Evolutionary conservation across 2,888 invertebrate genomes (phyloP).

Genomic region (Cordylochernes scorpioides): DNA sequence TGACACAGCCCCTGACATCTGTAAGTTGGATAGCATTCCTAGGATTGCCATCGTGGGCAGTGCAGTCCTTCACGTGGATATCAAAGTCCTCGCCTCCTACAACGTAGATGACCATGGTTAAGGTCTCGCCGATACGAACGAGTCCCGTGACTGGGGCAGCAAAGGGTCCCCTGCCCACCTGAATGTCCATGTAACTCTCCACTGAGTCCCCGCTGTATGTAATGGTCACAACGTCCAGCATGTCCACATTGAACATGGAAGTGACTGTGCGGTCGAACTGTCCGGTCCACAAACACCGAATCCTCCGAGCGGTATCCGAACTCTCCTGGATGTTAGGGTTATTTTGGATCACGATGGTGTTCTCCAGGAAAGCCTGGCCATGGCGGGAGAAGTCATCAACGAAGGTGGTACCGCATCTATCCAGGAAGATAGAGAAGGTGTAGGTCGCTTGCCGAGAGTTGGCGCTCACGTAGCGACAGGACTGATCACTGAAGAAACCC

Average conservation of each 20-base stretch:
- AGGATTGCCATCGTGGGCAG: conserved; percentile 40
- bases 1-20: conserved; percentile 44
- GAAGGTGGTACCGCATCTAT: conserved; percentile 50
- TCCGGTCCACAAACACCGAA: conserved; percentile 54
- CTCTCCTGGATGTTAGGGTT: conserved; percentile 45
- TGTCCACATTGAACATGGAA: conserved; percentile 45
- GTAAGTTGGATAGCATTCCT: conserved; percentile 39
- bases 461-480: conserved; percentile 38
- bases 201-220: conserved; percentile 63
- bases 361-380: conserved; percentile 49
- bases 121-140: conserved; percentile 49
- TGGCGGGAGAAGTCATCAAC: conserved; percentile 41
- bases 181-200: conserved; percentile 43
- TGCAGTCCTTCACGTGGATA: conserved; percentile 43
- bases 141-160: conserved; percentile 45
- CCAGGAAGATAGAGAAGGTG: conserved; percentile 42
- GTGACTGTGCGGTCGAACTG: conserved; percentile 44
- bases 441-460: conserved; percentile 40
- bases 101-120: conserved; percentile 51
- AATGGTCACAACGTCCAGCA: conserved; percentile 48
- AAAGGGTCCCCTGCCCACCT: conserved; percentile 38
- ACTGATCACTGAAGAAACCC: conserved; percentile 31
- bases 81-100: conserved; percentile 52
- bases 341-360: conserved; percentile 46
- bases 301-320: conserved; percentile 48